Evolutionary conservation across 2,113 vertebrate species (phyloP), one percentile per base, ranked within the genome.

Genomic region (Symphodus melops): DNA sequence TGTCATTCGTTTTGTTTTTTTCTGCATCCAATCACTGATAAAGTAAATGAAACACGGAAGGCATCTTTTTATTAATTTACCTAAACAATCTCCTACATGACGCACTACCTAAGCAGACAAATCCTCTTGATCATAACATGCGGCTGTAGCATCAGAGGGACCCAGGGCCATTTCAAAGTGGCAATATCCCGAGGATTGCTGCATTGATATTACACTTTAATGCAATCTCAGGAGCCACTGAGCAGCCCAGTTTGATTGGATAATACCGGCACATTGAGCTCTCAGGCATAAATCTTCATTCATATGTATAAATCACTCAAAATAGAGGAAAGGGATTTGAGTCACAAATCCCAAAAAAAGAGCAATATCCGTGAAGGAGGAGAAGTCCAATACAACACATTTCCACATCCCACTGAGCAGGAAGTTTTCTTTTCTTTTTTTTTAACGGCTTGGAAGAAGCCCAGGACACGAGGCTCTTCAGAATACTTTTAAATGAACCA

Each of bases 241-340:
- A 88, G 90, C 83, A 65, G 87, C 65, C 77, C 75, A 28, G 75
- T 90, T 86, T 92, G 92, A 93, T 91, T 92, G 92, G 90, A 92
- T 91, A 91, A 92, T 86, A 86, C 88, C 17, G 58, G 39, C 81
- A 88, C 90, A 75, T 79, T 85, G 83, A 88, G 90, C 88, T 90
- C 83, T 85, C 79, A 83, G 86, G 88, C 84, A 87, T 88, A 89
- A 91, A 90, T 92, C 89, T 90, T 91, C 90, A 92, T 93, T 94
- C 89, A 91, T 91, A 92, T 90, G 90, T 92, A 92, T 92, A 89
- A 91, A 93, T 91, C 91, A 89, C 81, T 92, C 88, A 82, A 76
- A 85, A 89, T 82, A 85, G 80, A 86, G 89, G 82, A 71, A 76
- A 77, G 72, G 90, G 90, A 91, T 91, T 93, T 91, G 77, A 88